Evolutionary conservation across 2,797 vertebrate species (phyloP).

Genomic region (Jordanella pulchra): DNA sequence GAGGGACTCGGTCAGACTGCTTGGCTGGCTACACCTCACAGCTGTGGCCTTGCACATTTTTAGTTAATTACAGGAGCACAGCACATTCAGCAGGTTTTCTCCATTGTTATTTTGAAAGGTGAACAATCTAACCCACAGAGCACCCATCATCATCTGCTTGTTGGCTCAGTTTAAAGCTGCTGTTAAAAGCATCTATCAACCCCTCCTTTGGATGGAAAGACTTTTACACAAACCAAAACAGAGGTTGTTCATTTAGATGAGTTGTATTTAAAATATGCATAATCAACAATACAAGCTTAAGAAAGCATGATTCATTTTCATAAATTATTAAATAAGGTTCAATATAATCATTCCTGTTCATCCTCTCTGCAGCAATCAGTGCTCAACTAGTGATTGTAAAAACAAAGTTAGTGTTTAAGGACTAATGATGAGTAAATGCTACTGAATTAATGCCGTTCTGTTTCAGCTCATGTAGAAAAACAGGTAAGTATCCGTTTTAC

Average conservation of each 20-base stretch:
- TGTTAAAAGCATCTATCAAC: conserved; percentile 13
- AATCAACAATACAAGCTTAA: neutral
- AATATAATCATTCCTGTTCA: conserved; percentile 20
- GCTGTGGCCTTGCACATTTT: conserved; percentile 56
- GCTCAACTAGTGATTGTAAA: conserved; percentile 53
- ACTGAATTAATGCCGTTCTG: neutral
- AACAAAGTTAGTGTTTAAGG: neutral
- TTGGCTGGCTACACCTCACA: conserved; percentile 58
- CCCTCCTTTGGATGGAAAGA: conserved; percentile 40
- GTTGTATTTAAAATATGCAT: conserved; percentile 12
- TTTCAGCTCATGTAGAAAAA: neutral
- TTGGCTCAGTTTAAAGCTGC: conserved; percentile 21
- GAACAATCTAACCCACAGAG: conserved; percentile 32
- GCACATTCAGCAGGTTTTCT: conserved; percentile 67
- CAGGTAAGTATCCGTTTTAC: too few relatives aligned
- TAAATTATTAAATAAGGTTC: conserved; percentile 10
- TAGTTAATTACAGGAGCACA: conserved; percentile 68
- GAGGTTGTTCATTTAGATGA: conserved; percentile 1
- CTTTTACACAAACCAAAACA: conserved; percentile 2
- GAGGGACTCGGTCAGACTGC: conserved; percentile 47
- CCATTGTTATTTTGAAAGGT: conserved; percentile 37
- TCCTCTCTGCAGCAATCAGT: conserved; percentile 12
- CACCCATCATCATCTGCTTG: conserved; percentile 49
- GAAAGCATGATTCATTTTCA: neutral
- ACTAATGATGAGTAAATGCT: neutral